Base-by-base conservation (phyloP, 2,888 invertebrate species). In the Linnaemya vulpina region DNA sequence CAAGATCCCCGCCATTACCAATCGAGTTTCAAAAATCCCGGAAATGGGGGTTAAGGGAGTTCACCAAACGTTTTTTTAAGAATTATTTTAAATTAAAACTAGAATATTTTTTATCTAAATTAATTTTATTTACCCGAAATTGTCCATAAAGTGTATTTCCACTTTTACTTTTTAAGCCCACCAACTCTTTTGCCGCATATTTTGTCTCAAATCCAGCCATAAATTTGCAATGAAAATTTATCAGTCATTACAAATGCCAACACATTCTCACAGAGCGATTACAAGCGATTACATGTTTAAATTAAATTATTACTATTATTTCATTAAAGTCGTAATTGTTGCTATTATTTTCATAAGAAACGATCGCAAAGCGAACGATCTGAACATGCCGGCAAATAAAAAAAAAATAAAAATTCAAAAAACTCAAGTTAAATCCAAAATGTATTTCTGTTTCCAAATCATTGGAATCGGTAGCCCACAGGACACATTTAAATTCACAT, bases 391-490 rank as follows among this genome's bases (percentile, higher is more conserved):
- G 20, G 4, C 58, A 51, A 60, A 71, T 67, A 43, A 71, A 77
- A 46, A 75, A 17, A 25, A 10, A 11, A n/a, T 3, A 35, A 71
- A 25, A 25, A 51, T 35, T 51, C 71, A 65, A 20, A 58, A 82
- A 25, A 7, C 53, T 65, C 5, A 55, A 43, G 58, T 65, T 46
- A 51, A 76, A 77, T 13, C 51, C 1, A 30, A 63, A 68, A 67
- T 20, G 25, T 51, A 30, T 60, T 68, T 71, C 58, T 38, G 38
- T 60, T 13, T 25, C 35, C 43, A 65, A 76, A 71, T 65, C 43
- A 67, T 67, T 76, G 65, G 43, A 83, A 83, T 83, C 71, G 51
- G 71, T 71, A 49, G 82, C 76, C 82, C 63, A 82, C 55, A 82
- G 82, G 76, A 82, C 70, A 51, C 11, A 51, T 65, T 82, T 60